phyloP scores from a whole-genome alignment of 37 sponge, comb jelly and placozoan species.

The Chondrosia reniformis region DNA sequence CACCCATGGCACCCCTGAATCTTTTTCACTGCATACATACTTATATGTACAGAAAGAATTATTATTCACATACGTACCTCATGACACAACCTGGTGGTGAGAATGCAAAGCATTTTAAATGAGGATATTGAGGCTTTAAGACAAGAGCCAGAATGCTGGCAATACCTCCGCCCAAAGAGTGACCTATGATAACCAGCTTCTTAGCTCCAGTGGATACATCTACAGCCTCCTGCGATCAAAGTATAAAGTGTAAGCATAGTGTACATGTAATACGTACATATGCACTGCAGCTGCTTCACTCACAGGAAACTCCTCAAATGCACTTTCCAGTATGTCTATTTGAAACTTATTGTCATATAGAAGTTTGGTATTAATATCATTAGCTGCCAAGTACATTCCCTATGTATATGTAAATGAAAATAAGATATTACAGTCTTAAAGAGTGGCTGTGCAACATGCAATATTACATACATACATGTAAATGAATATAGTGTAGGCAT shows the following conservation, averaged over 20 bases:
- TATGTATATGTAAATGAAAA: not conserved
- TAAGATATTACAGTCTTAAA: not conserved
- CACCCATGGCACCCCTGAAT: too few species aligned
- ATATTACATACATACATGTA: too few species aligned
- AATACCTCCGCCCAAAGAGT: conserved; percentile 39
- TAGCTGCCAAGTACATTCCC: conserved; percentile 8
- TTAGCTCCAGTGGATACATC: not conserved
- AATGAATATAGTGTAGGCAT: too few species aligned
- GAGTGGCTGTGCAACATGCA: too few species aligned
- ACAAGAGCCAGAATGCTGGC: conserved; percentile 47
- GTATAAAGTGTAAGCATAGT: too few species aligned
- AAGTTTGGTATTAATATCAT: not conserved
- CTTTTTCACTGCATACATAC: too few species aligned
- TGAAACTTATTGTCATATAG: not conserved
- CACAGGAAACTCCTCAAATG: not conserved
- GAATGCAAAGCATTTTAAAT: conserved; percentile 37
- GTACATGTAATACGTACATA: too few species aligned
- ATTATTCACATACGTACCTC: conserved; percentile 12
- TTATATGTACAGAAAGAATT: not conserved
- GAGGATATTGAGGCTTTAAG: conserved; percentile 19
- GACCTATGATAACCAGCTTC: not conserved
- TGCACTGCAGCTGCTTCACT: not conserved
- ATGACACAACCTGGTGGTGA: conserved; percentile 57
- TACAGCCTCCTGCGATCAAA: not conserved
- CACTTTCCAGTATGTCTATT: not conserved